phyloP scores from a whole-genome alignment of 2,797 vertebrate species.

The Ataeniobius toweri region DNA sequence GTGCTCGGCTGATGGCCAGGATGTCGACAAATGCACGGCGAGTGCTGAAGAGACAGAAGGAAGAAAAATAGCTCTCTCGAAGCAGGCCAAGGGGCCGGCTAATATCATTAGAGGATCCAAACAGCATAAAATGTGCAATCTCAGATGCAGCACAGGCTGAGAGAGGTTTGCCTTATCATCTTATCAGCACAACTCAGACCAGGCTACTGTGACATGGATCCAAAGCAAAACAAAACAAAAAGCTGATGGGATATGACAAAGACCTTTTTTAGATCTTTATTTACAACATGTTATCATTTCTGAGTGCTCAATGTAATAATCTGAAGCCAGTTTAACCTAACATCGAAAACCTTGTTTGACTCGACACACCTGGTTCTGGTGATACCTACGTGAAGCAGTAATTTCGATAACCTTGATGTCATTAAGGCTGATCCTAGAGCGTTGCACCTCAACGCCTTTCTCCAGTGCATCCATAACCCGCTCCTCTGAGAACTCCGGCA shows the following conservation, averaged over 20 bases:
- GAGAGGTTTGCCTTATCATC: conserved; percentile 64
- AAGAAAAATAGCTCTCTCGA: conserved; percentile 71
- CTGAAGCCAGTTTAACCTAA: conserved; percentile 9
- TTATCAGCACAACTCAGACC: conserved; percentile 68
- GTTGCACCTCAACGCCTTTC: conserved; percentile 18
- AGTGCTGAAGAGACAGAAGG: conserved; percentile 73
- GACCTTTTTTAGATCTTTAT: conserved; percentile 44
- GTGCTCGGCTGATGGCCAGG: conserved; percentile 62
- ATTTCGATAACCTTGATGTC: conserved; percentile 60
- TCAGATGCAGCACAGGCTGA: conserved; percentile 71
- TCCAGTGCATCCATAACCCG: conserved; percentile 68
- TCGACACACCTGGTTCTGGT: background rate
- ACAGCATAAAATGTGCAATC: conserved; percentile 74
- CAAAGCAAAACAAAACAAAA: conserved; percentile 48
- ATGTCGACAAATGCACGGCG: conserved; percentile 70
- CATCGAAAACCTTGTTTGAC: background rate
- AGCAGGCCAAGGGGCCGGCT: conserved; percentile 59
- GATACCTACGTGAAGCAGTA: conserved; percentile 73
- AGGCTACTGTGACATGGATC: conserved; percentile 48
- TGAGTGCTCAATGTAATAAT: conserved; percentile 41
- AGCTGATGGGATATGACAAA: conserved; percentile 55
- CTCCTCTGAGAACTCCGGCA: conserved; percentile 74
- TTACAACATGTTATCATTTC: conserved; percentile 24
- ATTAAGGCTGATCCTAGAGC: background rate
- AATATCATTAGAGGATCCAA: conserved; percentile 77